Percentiles rank a stretch among this genome's conserved stretches.
phyloP scores from a whole-genome alignment of 2,797 vertebrate genomes.

The Peromyscus nudipes region DNA sequence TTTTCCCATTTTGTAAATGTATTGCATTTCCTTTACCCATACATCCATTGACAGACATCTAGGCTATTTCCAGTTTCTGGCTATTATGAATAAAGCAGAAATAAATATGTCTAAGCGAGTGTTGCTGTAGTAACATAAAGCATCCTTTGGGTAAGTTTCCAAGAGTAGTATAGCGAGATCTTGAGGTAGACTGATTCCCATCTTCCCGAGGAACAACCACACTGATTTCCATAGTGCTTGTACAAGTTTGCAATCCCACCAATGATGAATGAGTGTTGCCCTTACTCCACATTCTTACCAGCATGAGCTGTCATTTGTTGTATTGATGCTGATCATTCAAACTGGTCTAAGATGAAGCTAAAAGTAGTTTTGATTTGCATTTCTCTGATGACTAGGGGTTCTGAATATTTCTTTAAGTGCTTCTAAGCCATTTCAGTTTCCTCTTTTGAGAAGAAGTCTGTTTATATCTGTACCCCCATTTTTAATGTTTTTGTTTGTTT shows the following conservation, averaged over 20 bases:
- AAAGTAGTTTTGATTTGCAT: background rate
- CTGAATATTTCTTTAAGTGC: background rate
- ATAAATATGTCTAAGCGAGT: background rate
- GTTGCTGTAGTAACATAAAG: background rate
- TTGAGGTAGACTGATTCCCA: background rate
- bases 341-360: background rate
- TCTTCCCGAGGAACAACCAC: background rate
- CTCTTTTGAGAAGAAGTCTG: background rate
- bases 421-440: background rate
- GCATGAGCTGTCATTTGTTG: background rate
- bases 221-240: background rate
- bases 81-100: background rate
- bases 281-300: background rate
- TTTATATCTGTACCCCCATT: background rate
- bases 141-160: background rate
- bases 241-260: background rate
- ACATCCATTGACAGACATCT: background rate
- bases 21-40: background rate
- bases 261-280: background rate
- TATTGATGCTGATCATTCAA: background rate
- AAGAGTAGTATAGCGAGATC: background rate
- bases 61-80: background rate
- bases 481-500: background rate
- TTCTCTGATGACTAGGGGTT: background rate
- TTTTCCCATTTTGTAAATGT: background rate